Evolutionary conservation across 2,888 invertebrate genomes (phyloP), one percentile per base, ranked within the genome.

Genomic region (Unio pictorum): DNA sequence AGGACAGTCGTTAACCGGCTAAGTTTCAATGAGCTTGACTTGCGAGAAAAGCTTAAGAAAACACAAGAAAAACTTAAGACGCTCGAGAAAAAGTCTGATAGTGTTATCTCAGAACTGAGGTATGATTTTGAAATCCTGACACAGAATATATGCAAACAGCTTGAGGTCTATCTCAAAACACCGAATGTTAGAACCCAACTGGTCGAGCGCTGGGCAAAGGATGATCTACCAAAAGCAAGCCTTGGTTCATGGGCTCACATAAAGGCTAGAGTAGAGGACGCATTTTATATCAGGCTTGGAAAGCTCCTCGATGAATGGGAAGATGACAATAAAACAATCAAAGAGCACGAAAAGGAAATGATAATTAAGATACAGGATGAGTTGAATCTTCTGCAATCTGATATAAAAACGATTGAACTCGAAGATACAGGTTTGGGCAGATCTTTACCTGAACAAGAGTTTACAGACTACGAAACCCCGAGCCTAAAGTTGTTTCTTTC

Each of bases 1-100:
- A 80, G 78, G 64, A 76, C 82, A 5, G 71, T 83, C 59, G 78
- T 84, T 4, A 68, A 74, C 23, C 74, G 79, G 45, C 74, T 82
- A n/a, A 75, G 76, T 61, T 63, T 65, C 30, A 76, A 80, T 7
- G 81, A 85, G 55, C 76, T 73, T 56, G 79, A 83, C 18, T 71
- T 83, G 23, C 72, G 73, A 45, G 67, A 67, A 15, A 75, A 79
- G 26, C 79, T 82, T 61, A 69, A 72, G 6, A 56, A 62, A 0
- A 75, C 79, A 6, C 34, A 66, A n/a, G 34, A 59, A 28, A 81
- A 80, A 56, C 66, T 85, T 18, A 68, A 73, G 2, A 71, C 64
- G 6, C 63, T 85, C 6, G 56, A 73, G 55, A 64, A 68, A 7
- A 73, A 72, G 28, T 77, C 85, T 8, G 64, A 73, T 7, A n/a